These are phyloP conservation scores for Rhynchomys soricoides DNA, from an alignment of 2,113 vertebrate genomes.

Conservation along the genomic window DNA sequence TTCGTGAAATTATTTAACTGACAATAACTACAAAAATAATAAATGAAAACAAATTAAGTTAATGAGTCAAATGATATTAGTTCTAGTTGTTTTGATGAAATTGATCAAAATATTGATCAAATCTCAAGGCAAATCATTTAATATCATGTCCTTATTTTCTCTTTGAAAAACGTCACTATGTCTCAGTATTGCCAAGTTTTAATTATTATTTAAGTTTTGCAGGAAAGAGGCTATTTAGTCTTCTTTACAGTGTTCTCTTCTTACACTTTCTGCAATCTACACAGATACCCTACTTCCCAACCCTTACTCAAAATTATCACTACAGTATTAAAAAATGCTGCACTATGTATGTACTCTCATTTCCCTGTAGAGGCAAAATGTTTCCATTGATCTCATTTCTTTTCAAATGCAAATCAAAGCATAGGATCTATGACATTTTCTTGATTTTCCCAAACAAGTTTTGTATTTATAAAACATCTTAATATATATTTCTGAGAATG, in stretches of 20 bases:
- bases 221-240: not conserved
- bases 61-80: conserved; percentile 5
- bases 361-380: not conserved
- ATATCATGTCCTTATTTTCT: not conserved
- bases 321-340: not conserved
- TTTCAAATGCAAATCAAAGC: conserved; percentile 9
- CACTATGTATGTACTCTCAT: not conserved
- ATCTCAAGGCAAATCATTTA: not conserved
- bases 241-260: not conserved
- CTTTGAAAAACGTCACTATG: not conserved
- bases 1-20: not conserved
- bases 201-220: not conserved
- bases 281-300: not conserved
- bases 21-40: conserved; percentile 30
- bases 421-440: not conserved
- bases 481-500: conserved; percentile 13
- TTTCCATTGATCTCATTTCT: conserved; percentile 49
- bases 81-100: conserved; percentile 12
- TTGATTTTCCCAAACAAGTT: conserved; percentile 1
- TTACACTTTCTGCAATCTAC: not conserved
- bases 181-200: not conserved
- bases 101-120: no score
- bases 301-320: not conserved
- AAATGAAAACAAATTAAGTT: conserved; percentile 39
- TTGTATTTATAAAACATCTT: not conserved